Percentiles rank a stretch among this genome's conserved stretches.
Conservation (phyloP, 2,113 vertebrate species). For the Psophia crepitans region DNA sequence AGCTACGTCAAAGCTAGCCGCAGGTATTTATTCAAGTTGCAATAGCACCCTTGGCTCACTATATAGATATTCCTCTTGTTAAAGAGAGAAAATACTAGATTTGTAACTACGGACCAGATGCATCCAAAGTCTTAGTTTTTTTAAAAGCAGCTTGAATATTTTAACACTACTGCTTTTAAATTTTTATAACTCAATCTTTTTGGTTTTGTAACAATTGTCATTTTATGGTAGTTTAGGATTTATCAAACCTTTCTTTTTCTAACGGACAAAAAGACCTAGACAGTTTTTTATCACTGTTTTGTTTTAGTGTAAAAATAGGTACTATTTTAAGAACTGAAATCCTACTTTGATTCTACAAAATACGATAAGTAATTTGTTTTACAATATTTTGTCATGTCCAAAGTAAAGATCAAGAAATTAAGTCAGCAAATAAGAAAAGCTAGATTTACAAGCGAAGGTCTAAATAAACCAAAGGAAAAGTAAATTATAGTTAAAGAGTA, state of each 20-base stretch:
- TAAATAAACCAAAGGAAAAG: neutral
- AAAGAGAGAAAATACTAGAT: neutral
- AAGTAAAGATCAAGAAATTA: neutral
- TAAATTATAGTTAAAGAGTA: neutral
- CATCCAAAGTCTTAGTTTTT: neutral
- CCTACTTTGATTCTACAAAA: neutral
- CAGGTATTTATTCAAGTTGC: neutral
- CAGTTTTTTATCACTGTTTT: neutral
- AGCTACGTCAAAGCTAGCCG: neutral
- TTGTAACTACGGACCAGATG: neutral
- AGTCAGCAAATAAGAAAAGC: neutral
- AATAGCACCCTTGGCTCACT: neutral
- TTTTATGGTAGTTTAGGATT: neutral
- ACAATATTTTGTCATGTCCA: neutral
- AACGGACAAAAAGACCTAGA: neutral
- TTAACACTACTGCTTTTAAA: neutral
- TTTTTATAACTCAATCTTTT: neutral
- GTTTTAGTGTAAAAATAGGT: neutral
- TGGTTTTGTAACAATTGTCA: neutral
- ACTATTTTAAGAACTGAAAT: neutral
- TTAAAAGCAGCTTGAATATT: neutral
- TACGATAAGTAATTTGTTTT: neutral
- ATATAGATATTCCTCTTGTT: neutral
- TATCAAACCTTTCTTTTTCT: neutral
- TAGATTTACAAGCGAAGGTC: neutral